Evolutionary conservation across 35 echinoderm and acorn worm species (phyloP).

Genomic region (Hemicentrotus pulcherrimus): DNA sequence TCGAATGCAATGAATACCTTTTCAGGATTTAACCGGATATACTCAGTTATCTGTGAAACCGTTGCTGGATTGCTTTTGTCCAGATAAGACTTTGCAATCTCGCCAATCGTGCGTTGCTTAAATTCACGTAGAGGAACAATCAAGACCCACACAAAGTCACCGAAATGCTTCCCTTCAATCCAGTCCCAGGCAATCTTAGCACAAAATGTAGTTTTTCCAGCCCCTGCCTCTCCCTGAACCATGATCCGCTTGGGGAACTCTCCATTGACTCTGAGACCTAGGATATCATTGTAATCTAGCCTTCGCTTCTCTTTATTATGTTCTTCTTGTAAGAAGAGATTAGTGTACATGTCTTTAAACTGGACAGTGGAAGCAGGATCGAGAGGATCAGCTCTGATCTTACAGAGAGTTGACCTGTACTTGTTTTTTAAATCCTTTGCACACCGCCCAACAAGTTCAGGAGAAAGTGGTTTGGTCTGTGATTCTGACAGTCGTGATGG

Average conservation of each 20-base stretch:
- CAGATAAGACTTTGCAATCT: not conserved
- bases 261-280: not conserved
- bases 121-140: not conserved
- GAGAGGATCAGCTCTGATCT: not conserved
- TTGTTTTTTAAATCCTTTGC: too few relatives aligned
- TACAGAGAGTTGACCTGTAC: not conserved
- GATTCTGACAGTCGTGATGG: not conserved
- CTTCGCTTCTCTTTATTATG: not conserved
- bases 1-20: conserved; percentile 17
- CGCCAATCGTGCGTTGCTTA: not conserved
- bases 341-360: not conserved
- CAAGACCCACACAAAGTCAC: not conserved
- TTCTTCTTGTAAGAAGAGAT: not conserved
- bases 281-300: not conserved
- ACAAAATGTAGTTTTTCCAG: not conserved
- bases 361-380: not conserved
- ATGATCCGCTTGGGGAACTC: not conserved
- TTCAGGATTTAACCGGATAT: not conserved
- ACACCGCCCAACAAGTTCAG: too few relatives aligned
- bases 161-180: not conserved
- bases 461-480: too few relatives aligned
- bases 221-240: conserved; percentile 27
- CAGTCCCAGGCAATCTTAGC: conserved; percentile 34
- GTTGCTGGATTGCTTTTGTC: not conserved
- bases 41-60: not conserved